Conservation (phyloP, 2,113 vertebrate genomes). For the Indri indri region DNA sequence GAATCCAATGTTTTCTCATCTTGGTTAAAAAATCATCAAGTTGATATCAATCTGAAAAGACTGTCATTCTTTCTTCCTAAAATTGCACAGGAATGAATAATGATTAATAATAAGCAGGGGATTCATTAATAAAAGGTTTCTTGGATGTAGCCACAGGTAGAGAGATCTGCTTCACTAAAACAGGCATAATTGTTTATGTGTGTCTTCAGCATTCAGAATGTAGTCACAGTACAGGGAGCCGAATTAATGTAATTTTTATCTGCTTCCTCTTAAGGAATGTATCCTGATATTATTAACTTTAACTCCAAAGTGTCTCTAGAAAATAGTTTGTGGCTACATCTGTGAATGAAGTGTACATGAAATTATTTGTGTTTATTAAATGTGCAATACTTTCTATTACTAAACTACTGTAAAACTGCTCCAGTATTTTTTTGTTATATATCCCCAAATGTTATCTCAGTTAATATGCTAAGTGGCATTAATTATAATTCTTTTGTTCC, state of each 20-base stretch:
- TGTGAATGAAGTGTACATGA: background rate
- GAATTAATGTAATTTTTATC: slow-evolving; percentile 59
- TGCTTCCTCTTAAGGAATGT: slow-evolving; percentile 27
- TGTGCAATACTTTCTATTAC: background rate
- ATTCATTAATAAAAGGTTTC: slow-evolving; percentile 62
- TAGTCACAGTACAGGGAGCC: background rate
- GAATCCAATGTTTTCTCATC: background rate
- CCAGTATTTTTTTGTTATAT: background rate
- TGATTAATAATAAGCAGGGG: slow-evolving; percentile 34
- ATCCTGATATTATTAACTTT: slow-evolving; percentile 49
- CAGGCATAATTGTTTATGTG: slow-evolving; percentile 42
- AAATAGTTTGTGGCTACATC: background rate
- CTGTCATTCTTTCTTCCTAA: slow-evolving; percentile 47
- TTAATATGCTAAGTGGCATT: background rate
- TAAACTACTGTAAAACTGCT: background rate
- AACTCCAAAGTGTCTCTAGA: background rate
- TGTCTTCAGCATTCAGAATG: slow-evolving; percentile 41
- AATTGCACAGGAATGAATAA: slow-evolving; percentile 49
- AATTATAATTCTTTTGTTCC: background rate
- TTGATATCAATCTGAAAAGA: background rate
- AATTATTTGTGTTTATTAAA: background rate
- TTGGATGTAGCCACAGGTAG: slow-evolving; percentile 33
- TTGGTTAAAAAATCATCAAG: background rate
- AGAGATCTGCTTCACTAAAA: slow-evolving; percentile 47
- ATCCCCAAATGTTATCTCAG: background rate